These are phyloP conservation scores for Chironomus riparius DNA, from an alignment of 2,888 invertebrate species.

Conservation along the genomic window DNA sequence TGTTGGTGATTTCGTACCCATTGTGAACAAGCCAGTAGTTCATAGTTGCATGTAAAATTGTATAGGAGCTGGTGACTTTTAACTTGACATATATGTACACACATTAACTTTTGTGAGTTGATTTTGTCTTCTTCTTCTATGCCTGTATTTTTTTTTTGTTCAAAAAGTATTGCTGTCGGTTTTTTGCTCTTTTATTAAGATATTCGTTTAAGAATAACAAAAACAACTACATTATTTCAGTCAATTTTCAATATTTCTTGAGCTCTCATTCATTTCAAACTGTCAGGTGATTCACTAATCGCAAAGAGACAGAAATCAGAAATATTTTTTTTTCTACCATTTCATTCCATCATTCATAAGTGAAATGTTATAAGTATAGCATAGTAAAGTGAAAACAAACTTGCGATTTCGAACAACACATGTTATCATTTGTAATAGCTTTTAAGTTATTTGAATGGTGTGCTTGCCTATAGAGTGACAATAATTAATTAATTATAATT, in stretches of 20 bases:
- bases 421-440: conserved; percentile 3
- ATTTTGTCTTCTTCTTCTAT: not conserved
- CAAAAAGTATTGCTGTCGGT: conserved; percentile 19
- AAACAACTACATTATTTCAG: conserved; percentile 26
- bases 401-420: conserved; percentile 5
- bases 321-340: not conserved
- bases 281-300: conserved; percentile 24
- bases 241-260: conserved; percentile 27
- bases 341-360: not conserved
- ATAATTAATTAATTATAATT: conserved; percentile 26
- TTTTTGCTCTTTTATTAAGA: conserved; percentile 23
- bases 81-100: not conserved
- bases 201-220: conserved; percentile 26
- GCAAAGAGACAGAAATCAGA: conserved; percentile 21
- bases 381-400: not conserved
- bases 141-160: not conserved
- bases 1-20: not conserved
- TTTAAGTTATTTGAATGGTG: not conserved
- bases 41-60: not conserved
- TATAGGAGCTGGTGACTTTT: conserved; percentile 1
- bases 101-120: not conserved
- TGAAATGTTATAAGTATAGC: conserved; percentile 9
- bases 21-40: not conserved
- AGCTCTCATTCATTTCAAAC: conserved; percentile 27
- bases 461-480: conserved; percentile 17